Conservation (phyloP, 2,113 vertebrate genomes). For the Nettapus auritus region DNA sequence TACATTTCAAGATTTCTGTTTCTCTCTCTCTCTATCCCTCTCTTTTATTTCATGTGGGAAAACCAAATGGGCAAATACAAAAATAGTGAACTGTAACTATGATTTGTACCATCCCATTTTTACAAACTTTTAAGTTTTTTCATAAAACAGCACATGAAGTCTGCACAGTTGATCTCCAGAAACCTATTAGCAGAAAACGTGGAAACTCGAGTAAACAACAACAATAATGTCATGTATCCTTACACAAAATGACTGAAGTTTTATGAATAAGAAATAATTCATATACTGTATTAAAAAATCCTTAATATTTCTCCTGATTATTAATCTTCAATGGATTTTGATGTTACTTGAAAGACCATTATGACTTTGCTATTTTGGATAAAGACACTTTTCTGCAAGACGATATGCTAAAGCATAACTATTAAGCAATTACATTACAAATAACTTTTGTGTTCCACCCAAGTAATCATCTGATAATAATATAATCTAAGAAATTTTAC, state of each 20-base stretch:
- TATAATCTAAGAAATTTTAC: slow-evolving; percentile 45
- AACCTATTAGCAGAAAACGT: neutral
- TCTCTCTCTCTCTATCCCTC: no score
- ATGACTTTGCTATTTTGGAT: slow-evolving; percentile 51
- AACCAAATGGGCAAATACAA: neutral
- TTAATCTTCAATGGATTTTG: neutral
- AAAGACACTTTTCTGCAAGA: slow-evolving; percentile 44
- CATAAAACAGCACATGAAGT: neutral
- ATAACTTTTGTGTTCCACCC: neutral
- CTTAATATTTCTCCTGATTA: neutral
- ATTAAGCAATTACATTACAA: slow-evolving; percentile 55
- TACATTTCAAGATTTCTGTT: neutral
- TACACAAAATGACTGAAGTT: neutral
- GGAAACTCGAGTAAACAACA: neutral
- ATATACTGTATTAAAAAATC: neutral
- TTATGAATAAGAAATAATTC: neutral
- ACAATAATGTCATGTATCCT: neutral
- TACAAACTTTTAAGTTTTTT: neutral
- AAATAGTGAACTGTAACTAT: neutral
- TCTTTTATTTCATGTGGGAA: neutral
- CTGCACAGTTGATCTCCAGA: neutral
- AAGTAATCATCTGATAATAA: slow-evolving; percentile 20
- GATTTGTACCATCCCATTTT: neutral
- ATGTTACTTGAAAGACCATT: slow-evolving; percentile 25
- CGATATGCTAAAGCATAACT: slow-evolving; percentile 50